Conservation (phyloP, 2,888 invertebrate species). For the Thysanoteuthis rhombus region DNA sequence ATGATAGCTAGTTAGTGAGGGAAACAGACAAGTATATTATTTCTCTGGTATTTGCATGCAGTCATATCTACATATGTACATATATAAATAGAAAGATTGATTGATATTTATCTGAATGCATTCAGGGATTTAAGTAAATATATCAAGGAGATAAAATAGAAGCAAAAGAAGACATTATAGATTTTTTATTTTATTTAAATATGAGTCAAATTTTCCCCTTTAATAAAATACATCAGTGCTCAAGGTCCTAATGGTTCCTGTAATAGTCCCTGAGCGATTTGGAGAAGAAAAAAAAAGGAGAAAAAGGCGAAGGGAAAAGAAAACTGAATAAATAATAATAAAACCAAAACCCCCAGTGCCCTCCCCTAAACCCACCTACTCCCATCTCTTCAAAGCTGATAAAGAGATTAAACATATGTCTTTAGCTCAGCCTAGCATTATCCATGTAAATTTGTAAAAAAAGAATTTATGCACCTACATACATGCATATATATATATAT, state of each 20-base stretch:
- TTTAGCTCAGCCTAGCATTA: not conserved
- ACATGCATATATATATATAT: not conserved
- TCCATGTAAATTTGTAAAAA: not conserved
- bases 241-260: not conserved
- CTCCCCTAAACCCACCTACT: not conserved
- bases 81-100: not conserved
- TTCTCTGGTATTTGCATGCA: no score
- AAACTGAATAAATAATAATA: not conserved
- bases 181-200: not conserved
- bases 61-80: not conserved
- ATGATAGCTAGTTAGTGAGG: no score
- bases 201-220: not conserved
- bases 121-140: not conserved
- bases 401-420: not conserved
- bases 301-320: not conserved
- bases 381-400: not conserved
- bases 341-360: not conserved
- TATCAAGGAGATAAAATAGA: not conserved
- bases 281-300: not conserved
- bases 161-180: not conserved
- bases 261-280: not conserved
- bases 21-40: no score
- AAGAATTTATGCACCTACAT: not conserved
- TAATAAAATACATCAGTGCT: not conserved
- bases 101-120: not conserved